Percentiles rank a stretch among this genome's conserved stretches.
These are phyloP conservation scores for Cyrtonyx montezumae DNA, from an alignment of 2,113 vertebrate genomes.

Conservation along the genomic window DNA sequence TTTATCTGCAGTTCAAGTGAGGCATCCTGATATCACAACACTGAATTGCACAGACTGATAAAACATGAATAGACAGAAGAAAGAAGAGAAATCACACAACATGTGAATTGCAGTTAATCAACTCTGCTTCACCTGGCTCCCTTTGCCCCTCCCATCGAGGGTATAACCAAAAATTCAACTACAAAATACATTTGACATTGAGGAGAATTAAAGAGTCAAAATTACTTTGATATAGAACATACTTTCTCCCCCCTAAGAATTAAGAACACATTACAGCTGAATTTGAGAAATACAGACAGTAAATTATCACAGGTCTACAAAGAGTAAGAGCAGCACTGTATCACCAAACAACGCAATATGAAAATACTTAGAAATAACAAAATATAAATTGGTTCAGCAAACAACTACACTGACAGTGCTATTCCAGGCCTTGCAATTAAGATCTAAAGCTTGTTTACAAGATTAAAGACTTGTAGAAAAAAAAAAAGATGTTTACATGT, in stretches of 20 bases:
- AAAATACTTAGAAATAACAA: not conserved
- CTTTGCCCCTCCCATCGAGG: not conserved
- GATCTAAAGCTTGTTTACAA: not conserved
- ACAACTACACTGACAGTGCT: not conserved
- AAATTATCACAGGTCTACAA: not conserved
- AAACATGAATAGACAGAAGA: not conserved
- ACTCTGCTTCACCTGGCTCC: not conserved
- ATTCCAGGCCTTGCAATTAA: not conserved
- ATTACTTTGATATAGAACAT: not conserved
- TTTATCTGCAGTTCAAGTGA: conserved; percentile 63
- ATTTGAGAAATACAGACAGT: not conserved
- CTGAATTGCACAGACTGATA: not conserved
- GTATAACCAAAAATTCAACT: not conserved
- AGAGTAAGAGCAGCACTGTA: not conserved
- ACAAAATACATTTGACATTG: not conserved
- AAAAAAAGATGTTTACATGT: not conserved
- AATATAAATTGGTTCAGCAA: not conserved
- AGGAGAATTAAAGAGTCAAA: not conserved
- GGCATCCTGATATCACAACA: conserved; percentile 56
- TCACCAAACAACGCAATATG: not conserved
- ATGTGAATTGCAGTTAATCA: not conserved
- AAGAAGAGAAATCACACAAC: not conserved
- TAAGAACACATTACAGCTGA: not conserved
- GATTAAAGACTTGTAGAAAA: not conserved
- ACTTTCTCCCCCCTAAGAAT: not conserved